A percentile compares a stretch with the other conserved stretches of the same genome.
Conservation (phyloP, 2,113 vertebrate species). For the Siphamia tubifer region DNA sequence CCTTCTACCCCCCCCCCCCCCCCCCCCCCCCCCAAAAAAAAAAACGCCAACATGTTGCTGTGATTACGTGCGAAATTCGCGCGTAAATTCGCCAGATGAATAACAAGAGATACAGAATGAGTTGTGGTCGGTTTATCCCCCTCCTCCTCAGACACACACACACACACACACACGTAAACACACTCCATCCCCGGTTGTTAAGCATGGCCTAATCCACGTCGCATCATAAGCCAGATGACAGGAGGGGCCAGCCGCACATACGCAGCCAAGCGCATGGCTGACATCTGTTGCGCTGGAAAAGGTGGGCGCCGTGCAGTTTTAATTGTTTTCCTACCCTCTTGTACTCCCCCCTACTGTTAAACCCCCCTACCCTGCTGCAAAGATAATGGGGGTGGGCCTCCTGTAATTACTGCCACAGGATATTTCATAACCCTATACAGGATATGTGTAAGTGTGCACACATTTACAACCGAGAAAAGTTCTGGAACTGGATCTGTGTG, state of each 20-base stretch:
- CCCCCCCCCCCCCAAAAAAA: too few species aligned
- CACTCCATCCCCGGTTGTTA: slow-evolving; percentile 3
- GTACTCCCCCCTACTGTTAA: neutral
- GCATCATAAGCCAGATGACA: slow-evolving; percentile 55
- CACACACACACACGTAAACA: neutral
- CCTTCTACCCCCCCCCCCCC: neutral
- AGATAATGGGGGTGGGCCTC: slow-evolving; percentile 28
- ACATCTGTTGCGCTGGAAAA: slow-evolving; percentile 77
- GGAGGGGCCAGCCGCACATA: slow-evolving; percentile 27
- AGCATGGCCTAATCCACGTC: slow-evolving; percentile 60
- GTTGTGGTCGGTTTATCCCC: neutral
- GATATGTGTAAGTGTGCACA: neutral
- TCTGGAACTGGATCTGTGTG: neutral
- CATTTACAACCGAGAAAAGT: slow-evolving; percentile 5
- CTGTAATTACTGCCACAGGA: slow-evolving; percentile 9
- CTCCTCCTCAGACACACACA: neutral
- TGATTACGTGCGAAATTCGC: neutral
- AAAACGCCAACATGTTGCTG: neutral
- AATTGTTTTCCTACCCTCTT: neutral
- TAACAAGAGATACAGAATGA: neutral
- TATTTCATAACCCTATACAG: slow-evolving; percentile 28
- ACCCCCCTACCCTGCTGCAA: neutral
- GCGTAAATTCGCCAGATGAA: slow-evolving; percentile 4
- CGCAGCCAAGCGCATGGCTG: slow-evolving; percentile 62
- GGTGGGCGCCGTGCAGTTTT: slow-evolving; percentile 42